Conservation (phyloP, 2,888 invertebrate genomes). For the Dryobota labecula region DNA sequence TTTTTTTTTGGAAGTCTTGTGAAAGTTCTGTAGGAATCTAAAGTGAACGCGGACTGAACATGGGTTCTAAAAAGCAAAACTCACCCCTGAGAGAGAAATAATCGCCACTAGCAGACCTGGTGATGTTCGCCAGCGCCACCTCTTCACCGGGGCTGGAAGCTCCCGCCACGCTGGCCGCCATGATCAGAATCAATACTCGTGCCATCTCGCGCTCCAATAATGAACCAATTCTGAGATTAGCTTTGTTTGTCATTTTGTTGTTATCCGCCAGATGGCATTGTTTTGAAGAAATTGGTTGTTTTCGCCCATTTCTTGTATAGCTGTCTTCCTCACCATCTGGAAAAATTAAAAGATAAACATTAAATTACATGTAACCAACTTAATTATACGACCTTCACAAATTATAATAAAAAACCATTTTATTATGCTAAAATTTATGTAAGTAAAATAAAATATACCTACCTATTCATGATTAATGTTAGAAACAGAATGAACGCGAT, state of each 20-base stretch:
- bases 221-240: conserved; percentile 57
- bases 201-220: conserved; percentile 76
- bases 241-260: conserved; percentile 69
- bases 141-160: conserved; percentile 75
- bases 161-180: conserved; percentile 63
- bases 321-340: conserved; percentile 68
- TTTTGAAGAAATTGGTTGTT: conserved; percentile 46
- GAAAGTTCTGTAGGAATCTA: neutral
- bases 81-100: conserved; percentile 90
- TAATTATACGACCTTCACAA: conserved; percentile 40
- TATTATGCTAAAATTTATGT: conserved; percentile 32
- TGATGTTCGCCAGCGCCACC: conserved; percentile 88
- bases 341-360: conserved; percentile 52
- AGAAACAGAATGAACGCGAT: conserved; percentile 49
- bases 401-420: conserved; percentile 38
- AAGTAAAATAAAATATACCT: conserved; percentile 34
- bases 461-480: conserved; percentile 58
- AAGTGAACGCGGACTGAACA: neutral
- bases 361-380: conserved; percentile 4
- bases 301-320: conserved; percentile 58
- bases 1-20: too few relatives aligned
- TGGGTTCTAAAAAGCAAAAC: conserved; percentile 31
- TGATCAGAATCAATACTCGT: conserved; percentile 72
- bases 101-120: conserved; percentile 91
- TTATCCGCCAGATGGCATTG: conserved; percentile 69